phyloP scores from a whole-genome alignment of 2,797 vertebrate species.

The Propithecus perrieri region DNA sequence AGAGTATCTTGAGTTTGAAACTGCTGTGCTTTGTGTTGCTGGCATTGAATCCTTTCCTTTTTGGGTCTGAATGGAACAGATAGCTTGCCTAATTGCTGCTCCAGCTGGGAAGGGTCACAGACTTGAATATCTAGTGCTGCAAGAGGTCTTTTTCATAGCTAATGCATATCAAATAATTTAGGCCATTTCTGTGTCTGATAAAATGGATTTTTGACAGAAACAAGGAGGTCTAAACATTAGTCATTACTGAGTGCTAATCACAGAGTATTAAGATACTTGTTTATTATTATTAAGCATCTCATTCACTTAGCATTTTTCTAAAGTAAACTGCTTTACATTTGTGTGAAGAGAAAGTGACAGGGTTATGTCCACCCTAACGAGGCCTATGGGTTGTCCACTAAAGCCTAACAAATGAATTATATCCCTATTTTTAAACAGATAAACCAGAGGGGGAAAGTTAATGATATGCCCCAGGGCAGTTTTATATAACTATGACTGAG shows the following conservation, averaged over 20 bases:
- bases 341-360: not conserved
- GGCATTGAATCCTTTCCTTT: conserved; percentile 38
- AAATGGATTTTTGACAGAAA: conserved; percentile 76
- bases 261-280: conserved; percentile 64
- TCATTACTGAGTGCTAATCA: conserved; percentile 73
- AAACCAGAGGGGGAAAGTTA: conserved; percentile 19
- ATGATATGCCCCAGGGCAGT: not conserved
- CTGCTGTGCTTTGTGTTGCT: conserved; percentile 43
- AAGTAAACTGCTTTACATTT: conserved; percentile 50
- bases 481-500: conserved; percentile 51
- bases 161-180: conserved; percentile 77
- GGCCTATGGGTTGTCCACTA: not conserved
- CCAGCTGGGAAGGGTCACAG: conserved; percentile 62
- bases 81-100: conserved; percentile 69
- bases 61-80: conserved; percentile 60
- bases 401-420: not conserved
- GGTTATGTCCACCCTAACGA: not conserved
- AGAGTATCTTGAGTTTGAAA: conserved; percentile 48
- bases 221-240: conserved; percentile 53
- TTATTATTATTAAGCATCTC: conserved; percentile 62
- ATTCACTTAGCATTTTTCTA: conserved; percentile 51
- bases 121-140: conserved; percentile 54
- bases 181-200: conserved; percentile 65
- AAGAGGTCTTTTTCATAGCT: conserved; percentile 70
- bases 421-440: conserved; percentile 43